Evolutionary conservation across 2,797 vertebrate species (phyloP), one percentile per base, ranked within the genome.

Genomic region (Corythornis leucogaster): DNA sequence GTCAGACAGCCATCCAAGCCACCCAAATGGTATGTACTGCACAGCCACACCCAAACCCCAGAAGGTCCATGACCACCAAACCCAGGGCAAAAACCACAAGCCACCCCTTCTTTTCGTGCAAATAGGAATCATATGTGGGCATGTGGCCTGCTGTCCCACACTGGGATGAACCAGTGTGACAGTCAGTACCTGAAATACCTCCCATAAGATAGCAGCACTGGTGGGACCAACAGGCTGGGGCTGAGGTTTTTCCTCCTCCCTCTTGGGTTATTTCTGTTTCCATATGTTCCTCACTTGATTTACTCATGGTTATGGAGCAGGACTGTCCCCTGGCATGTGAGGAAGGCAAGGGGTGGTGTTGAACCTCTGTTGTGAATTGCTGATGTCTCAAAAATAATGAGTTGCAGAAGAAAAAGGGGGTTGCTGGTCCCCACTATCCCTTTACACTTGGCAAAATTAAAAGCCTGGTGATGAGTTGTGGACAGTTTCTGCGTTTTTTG

Each of bases 301-400:
- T 35, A 28, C 15, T 15, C 0, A 0, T 43, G 33, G 26, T 76
- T 50, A 30, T 45, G 14, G 40, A 76, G 21, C 54, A 55, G 19
- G 17, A 17, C 55, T 84, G 35, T 59, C 42, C 13, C 35, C 22
- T 46, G 24, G 22, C 10, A 51, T 0, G 0, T 25, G 28, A 45
- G 12, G 13, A 55, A 24, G 9, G 26, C 3, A 11, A 31, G 35
- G 11, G 9, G 6, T 1, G 3, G 12, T 50, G 5, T 14, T 67
- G 43, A 63, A 63, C 14, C 40, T 24, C 10, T 0, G 2, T 2
- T 0, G 0, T 25, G 13, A 7, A 53, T 45, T 2, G 1, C 38
- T 75, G 9, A 14, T 67, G n/a, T 63, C n/a, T 31, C 50, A 46
- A 48, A 54, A 76, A 68, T 5, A 8, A 8, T 3, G 5, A 57